Conservation (phyloP, 2,797 vertebrate genomes). For the Spondyliosoma cantharus region DNA sequence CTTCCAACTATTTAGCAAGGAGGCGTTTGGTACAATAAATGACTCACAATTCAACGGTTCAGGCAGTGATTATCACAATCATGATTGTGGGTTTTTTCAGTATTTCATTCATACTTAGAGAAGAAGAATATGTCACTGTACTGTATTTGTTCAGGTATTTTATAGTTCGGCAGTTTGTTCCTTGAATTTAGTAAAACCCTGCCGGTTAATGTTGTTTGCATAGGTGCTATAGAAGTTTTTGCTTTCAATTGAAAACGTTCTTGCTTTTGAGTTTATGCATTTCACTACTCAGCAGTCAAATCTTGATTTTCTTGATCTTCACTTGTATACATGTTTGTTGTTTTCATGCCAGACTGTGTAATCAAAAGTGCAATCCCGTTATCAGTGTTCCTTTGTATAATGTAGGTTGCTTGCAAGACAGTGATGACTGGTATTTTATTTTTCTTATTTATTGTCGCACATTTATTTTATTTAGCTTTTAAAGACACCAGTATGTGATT, state of each 20-base stretch:
- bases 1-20: conserved; percentile 57
- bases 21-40: conserved; percentile 35
- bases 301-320: conserved; percentile 50
- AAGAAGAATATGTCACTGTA: conserved; percentile 36
- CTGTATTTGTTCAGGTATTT: conserved; percentile 63
- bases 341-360: conserved; percentile 34
- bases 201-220: conserved; percentile 43
- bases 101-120: conserved; percentile 28
- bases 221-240: conserved; percentile 46
- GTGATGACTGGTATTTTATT: not conserved
- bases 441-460: conserved; percentile 14
- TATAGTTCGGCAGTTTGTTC: conserved; percentile 41
- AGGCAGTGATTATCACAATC: conserved; percentile 34
- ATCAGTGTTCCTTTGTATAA: conserved; percentile 41
- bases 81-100: conserved; percentile 30
- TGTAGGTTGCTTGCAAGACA: conserved; percentile 29
- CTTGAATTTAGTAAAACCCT: conserved; percentile 46
- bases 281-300: conserved; percentile 29
- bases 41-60: conserved; percentile 30
- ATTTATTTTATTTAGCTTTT: conserved; percentile 31
- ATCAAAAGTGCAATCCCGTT: conserved; percentile 34
- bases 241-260: conserved; percentile 38
- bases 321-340: conserved; percentile 25
- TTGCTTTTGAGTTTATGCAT: conserved; percentile 40
- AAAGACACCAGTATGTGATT: conserved; percentile 28